Base-by-base conservation (phyloP, 2,113 vertebrate genomes). In the Hippocampus mohnikei region DNA sequence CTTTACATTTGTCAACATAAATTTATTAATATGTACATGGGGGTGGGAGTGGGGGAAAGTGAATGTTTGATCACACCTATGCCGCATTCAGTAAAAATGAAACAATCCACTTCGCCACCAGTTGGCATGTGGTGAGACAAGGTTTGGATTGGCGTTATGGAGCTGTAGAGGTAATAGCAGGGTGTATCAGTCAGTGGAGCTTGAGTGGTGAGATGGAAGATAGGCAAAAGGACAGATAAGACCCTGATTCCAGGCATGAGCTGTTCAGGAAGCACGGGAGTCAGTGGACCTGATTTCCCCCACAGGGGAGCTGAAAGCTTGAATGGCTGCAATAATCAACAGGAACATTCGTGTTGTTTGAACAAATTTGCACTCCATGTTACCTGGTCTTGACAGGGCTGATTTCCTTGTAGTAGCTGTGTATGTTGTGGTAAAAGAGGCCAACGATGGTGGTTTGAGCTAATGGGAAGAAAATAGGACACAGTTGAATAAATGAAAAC, bases 371-470 rank as follows among this genome's bases (percentile, higher is more conserved):
- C 21, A 13, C 4, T 10, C 11, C 13, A 41, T 20, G 93, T 93
- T 84, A 99, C 97, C 85, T 94, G 66, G 96, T 98, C 74, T 91
- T 87, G 40, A 77, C 41, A 0, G 97, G 96, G 66, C 81, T 89
- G 88, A 99, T 97, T 72, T 83, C 88, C 48, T 72, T 88, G 81
- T 98, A 93, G 88, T 93, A 94, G 58, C 33, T 86, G 81, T 99
- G 96, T 93, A 98, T 90, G 23, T 86, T 93, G 67, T 95, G 96
- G 89, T 98, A 99, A 7, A 95, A 92, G 20, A 99, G 93, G 23
- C 97, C 96, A 0, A 98, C 95, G 0, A 96, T 91, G 78, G 94
- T 96, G 67, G 95, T 94, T 87, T 95, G 95, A 78, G 85, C 97
- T 98, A 33, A 29, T 33, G 90, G 4, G 65, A 70, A 67, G 21